phyloP scores from a whole-genome alignment of 2,797 vertebrate genomes.

The Anabas testudineus region DNA sequence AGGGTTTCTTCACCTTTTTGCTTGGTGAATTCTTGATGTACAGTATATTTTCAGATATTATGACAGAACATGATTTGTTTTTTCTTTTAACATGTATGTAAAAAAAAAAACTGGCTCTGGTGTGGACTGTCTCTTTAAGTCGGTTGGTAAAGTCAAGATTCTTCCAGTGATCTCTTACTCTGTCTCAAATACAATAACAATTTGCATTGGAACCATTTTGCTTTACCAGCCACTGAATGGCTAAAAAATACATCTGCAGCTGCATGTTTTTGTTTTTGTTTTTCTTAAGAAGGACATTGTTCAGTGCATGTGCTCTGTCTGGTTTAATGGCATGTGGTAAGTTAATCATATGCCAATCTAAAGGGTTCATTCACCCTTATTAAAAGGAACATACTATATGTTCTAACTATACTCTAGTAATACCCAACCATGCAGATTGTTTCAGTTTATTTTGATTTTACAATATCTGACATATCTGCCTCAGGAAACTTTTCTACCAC shows the following conservation, averaged over 20 bases:
- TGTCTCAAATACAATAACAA: neutral
- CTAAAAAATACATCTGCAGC: slow-evolving; percentile 42
- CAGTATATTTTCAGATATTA: neutral
- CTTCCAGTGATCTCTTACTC: slow-evolving; percentile 51
- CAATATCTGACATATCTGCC: neutral
- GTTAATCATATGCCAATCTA: slow-evolving; percentile 10
- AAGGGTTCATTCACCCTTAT: slow-evolving; percentile 21
- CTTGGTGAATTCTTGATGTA: too few relatives aligned
- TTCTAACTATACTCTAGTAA: neutral
- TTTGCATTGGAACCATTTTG: slow-evolving; percentile 64
- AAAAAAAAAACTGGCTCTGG: slow-evolving; percentile 42
- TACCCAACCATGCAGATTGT: neutral
- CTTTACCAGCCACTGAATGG: slow-evolving; percentile 56
- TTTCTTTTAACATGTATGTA: neutral
- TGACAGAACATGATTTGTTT: neutral
- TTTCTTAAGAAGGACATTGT: too few relatives aligned
- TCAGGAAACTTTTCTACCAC: neutral
- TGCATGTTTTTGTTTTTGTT: too few relatives aligned
- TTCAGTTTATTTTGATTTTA: neutral
- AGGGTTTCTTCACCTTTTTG: neutral
- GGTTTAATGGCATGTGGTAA: slow-evolving; percentile 40
- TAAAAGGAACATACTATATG: slow-evolving; percentile 7
- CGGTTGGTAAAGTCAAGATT: slow-evolving; percentile 53
- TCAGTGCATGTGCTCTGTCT: slow-evolving; percentile 70
- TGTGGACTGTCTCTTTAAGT: slow-evolving; percentile 73